A percentile compares a stretch with the other conserved stretches of the same genome.
Evolutionary conservation across 2,113 vertebrate species (phyloP).

Genomic region (Dunckerocampus dactyliophorus): DNA sequence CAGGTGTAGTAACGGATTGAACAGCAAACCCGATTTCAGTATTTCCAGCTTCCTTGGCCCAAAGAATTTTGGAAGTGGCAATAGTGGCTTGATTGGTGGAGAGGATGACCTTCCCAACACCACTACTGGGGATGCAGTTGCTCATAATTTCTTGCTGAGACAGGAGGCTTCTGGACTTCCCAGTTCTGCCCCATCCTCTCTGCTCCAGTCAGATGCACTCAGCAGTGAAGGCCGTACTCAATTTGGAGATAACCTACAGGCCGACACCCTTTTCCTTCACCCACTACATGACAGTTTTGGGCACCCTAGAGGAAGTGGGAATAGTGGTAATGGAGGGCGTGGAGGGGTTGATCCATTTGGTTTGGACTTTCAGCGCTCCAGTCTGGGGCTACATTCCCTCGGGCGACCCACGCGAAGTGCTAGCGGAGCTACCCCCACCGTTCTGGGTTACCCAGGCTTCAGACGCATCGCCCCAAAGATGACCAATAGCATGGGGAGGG

Average conservation of each 20-base stretch:
- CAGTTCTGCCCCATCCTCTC: constrained; percentile 68
- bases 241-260: constrained; percentile 69
- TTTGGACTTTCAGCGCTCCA: constrained; percentile 85
- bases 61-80: constrained; percentile 71
- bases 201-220: constrained; percentile 65
- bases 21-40: constrained; percentile 81
- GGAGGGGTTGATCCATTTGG: constrained; percentile 78
- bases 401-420: constrained; percentile 77
- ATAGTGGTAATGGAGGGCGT: constrained; percentile 58
- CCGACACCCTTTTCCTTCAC: constrained; percentile 83
- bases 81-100: constrained; percentile 61
- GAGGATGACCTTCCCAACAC: constrained; percentile 88
- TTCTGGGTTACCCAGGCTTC: constrained; percentile 79
- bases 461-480: constrained; percentile 93
- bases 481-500: constrained; percentile 66
- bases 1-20: constrained; percentile 67
- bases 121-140: constrained; percentile 81
- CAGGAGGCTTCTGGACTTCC: constrained; percentile 69
- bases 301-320: constrained; percentile 37
- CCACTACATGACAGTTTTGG: constrained; percentile 84
- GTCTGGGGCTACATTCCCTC: constrained; percentile 83
- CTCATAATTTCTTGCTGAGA: constrained; percentile 79
- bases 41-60: constrained; percentile 83
- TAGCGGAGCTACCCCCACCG: constrained; percentile 32
- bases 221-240: constrained; percentile 63